Evolutionary conservation across 2,113 vertebrate species (phyloP), one percentile per base, ranked within the genome.

Genomic region (Reinhardtius hippoglossoides): DNA sequence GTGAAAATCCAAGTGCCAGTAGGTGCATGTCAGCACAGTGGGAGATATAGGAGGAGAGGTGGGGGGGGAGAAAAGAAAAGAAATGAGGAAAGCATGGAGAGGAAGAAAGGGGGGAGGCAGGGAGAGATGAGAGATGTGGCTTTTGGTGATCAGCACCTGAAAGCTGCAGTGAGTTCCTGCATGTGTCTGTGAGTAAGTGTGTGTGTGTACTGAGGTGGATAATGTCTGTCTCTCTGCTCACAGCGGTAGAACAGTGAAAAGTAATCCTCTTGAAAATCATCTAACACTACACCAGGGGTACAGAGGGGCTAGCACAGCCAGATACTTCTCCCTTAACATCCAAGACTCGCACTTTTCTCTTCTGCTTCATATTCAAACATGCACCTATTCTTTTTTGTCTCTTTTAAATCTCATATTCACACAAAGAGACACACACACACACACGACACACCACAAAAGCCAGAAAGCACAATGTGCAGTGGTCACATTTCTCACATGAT

Each of bases 1-100:
- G 87, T 90, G 90, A 91, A 91, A 91, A 89, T 91, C 90, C 85
- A 89, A 91, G 87, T 87, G 88, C 85, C 83, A 81, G 85, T 87
- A 79, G 89, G 82, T 85, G 82, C 21, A 23, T 90, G 89, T 91
- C 85, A 81, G 81, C 89, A 86, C 89, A 92, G 90, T 84, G 71
- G 83, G 84, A 72, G 71, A 46, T 59, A 7, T 13, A 48, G 44
- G 54, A 52, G 64, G 60, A 78, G 64, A 58, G 58, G 56, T 58
- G 71, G 31, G 31, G 67, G 31, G 60, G 66, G 63, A 67, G 66
- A 84, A 79, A 59, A 48, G 64, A 73, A 71, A 65, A 69, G 76
- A 84, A 82, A 86, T 71, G 52, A 78, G 78, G 26, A 64, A 71
- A 77, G 54, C 46, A 70, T 73, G 56, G 60, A 71, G 40, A 71